phyloP scores from a whole-genome alignment of 2,113 vertebrate genomes.

The Psephotus haematonotus region DNA sequence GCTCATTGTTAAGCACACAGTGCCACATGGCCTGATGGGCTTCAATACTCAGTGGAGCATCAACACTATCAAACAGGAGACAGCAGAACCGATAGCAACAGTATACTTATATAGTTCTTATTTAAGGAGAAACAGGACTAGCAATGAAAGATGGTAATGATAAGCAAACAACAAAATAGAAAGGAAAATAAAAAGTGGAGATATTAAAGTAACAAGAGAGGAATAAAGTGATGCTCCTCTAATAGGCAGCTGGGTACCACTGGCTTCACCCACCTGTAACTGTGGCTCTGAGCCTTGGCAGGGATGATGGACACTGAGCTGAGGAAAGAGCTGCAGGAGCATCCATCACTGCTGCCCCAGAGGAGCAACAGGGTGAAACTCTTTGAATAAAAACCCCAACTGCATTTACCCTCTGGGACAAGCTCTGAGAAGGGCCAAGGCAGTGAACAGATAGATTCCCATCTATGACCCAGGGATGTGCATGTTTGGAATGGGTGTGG shows the following conservation, averaged over 20 bases:
- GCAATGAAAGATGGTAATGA: not conserved
- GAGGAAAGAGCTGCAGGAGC: not conserved
- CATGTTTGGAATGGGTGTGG: not conserved
- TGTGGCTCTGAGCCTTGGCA: not conserved
- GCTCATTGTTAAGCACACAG: not conserved
- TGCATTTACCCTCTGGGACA: not conserved
- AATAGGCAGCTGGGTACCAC: not conserved
- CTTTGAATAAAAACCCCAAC: not conserved
- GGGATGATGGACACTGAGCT: not conserved
- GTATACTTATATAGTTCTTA: not conserved
- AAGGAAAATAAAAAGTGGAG: not conserved
- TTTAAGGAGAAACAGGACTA: not conserved
- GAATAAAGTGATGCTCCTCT: not conserved
- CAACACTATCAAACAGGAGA: not conserved
- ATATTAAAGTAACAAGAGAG: not conserved
- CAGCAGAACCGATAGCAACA: not conserved
- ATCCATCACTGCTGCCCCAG: not conserved
- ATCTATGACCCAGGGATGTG: not conserved
- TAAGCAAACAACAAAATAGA: not conserved
- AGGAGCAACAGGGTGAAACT: not conserved
- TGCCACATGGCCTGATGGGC: not conserved
- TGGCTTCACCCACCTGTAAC: not conserved
- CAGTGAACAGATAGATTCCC: not conserved
- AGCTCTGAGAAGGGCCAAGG: not conserved
- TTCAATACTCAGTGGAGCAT: not conserved